phyloP scores from a whole-genome alignment of 2,797 vertebrate species.

The Dipus sagitta region DNA sequence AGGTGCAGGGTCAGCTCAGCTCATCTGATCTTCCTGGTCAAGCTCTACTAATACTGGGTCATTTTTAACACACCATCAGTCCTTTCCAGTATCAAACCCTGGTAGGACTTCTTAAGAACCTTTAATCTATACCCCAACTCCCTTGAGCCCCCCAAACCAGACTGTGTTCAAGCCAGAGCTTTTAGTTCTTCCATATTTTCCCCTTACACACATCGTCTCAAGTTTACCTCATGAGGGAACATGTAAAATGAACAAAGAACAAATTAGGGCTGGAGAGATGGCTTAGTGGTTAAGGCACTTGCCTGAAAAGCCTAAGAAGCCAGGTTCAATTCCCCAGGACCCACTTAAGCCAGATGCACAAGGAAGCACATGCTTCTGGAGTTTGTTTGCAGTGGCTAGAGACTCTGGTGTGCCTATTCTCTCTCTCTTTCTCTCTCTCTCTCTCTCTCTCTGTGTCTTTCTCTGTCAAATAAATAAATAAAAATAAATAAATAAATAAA shows the following conservation, averaged over 20 bases:
- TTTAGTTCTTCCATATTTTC: background rate
- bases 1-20: background rate
- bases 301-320: too few species aligned
- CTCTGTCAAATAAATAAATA: too few species aligned
- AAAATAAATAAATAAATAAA: too few species aligned
- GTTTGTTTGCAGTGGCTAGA: too few species aligned
- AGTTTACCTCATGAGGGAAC: background rate
- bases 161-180: background rate
- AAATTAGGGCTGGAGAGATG: background rate
- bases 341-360: too few species aligned
- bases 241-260: background rate
- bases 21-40: background rate
- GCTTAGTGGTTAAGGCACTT: too few species aligned
- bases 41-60: background rate
- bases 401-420: too few species aligned
- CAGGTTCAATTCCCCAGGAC: too few species aligned
- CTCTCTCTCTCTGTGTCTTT: too few species aligned
- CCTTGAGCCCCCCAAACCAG: background rate
- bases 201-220: background rate
- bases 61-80: slow-evolving; percentile 1
- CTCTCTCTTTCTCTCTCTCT: too few species aligned
- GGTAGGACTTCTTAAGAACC: background rate
- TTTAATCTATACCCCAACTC: background rate
- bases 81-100: slow-evolving; percentile 14
- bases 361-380: too few species aligned